These are phyloP conservation scores for Andrena camellia DNA, from an alignment of 2,888 invertebrate species.

Conservation along the genomic window DNA sequence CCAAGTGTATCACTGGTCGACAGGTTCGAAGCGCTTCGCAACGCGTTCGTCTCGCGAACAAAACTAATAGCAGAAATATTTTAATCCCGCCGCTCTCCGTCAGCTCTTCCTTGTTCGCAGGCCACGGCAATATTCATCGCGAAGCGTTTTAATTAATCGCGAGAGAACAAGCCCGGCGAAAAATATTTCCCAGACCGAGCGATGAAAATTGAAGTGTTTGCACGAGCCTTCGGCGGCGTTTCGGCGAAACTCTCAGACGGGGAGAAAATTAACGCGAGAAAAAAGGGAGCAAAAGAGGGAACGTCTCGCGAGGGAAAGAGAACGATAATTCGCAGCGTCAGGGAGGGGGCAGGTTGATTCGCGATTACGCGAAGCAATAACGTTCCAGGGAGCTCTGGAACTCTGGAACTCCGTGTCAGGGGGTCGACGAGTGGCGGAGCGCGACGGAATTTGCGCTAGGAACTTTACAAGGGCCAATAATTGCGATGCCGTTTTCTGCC, in stretches of 20 bases:
- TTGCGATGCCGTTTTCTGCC: slow-evolving; percentile 24
- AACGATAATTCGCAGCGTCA: not conserved
- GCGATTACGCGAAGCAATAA: slow-evolving; percentile 44
- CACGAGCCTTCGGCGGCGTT: slow-evolving; percentile 7
- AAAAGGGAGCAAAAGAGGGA: not conserved
- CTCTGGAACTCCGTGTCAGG: not conserved
- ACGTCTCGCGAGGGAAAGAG: not conserved
- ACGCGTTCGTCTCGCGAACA: not conserved
- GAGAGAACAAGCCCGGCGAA: slow-evolving; percentile 9
- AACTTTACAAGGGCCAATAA: slow-evolving; percentile 23
- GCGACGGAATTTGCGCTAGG: slow-evolving; percentile 28
- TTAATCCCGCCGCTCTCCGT: not conserved
- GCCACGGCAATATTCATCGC: slow-evolving; percentile 1
- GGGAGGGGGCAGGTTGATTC: slow-evolving; percentile 22
- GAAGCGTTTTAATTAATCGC: slow-evolving; percentile 47
- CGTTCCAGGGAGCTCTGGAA: slow-evolving; percentile 17
- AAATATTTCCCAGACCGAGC: slow-evolving; percentile 22
- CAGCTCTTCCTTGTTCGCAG: not conserved
- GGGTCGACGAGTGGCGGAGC: slow-evolving; percentile 19
- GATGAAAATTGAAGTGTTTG: slow-evolving; percentile 16
- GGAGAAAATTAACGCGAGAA: slow-evolving; percentile 16
- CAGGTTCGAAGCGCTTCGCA: no score
- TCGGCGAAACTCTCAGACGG: not conserved
- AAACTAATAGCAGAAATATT: slow-evolving; percentile 23
- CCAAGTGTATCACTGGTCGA: no score